These are phyloP conservation scores for Rhinopomastus cyanomelas DNA, from an alignment of 2,113 vertebrate species.

Conservation along the genomic window DNA sequence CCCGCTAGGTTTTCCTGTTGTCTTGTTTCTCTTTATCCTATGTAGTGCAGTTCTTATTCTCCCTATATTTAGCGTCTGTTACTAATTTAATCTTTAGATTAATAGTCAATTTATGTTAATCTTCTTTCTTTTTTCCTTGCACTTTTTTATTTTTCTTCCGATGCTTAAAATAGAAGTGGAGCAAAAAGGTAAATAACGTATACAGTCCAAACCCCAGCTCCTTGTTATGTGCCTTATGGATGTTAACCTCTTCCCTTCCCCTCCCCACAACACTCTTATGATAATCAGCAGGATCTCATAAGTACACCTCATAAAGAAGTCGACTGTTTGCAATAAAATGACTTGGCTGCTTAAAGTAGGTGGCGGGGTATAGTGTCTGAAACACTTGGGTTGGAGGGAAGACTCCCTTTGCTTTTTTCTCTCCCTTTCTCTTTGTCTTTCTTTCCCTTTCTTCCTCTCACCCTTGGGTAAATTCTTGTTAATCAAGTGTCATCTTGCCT, in stretches of 20 bases:
- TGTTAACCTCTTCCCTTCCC: constrained; percentile 88
- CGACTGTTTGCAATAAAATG: constrained; percentile 82
- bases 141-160: constrained; percentile 98
- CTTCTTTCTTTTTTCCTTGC: constrained; percentile 96
- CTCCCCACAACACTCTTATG: constrained; percentile 79
- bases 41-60: constrained; percentile 86
- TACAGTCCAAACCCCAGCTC: constrained; percentile 94
- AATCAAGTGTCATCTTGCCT: constrained; percentile 90
- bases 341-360: constrained; percentile 84
- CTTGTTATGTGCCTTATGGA: constrained; percentile 98
- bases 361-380: constrained; percentile 85
- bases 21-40: constrained; percentile 83
- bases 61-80: constrained; percentile 92
- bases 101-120: constrained; percentile 99
- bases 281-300: constrained; percentile 85
- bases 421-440: constrained; percentile 75
- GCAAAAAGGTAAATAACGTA: constrained; percentile 99
- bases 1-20: constrained; percentile 82
- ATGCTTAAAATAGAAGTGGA: constrained; percentile 99
- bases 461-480: constrained; percentile 87
- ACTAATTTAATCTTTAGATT: constrained; percentile 90
- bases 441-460: constrained; percentile 79
- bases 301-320: constrained; percentile 79
- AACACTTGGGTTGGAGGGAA: constrained; percentile 77
- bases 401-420: constrained; percentile 73